Conservation (phyloP, 1,140 invertebrate species). For the Drosophila lini region DNA sequence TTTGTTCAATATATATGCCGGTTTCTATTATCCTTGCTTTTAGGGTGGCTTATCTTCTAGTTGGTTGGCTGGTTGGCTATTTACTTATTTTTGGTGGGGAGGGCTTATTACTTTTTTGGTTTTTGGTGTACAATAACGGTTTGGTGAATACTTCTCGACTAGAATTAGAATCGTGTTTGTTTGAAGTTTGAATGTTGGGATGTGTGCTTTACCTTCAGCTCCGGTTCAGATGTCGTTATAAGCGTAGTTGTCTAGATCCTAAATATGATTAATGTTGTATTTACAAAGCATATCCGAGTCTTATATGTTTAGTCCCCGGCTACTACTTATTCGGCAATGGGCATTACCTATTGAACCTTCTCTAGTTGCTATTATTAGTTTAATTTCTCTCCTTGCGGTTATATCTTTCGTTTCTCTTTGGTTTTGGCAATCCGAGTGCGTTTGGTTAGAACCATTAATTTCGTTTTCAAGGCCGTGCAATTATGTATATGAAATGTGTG, state of each 20-base stretch:
- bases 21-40: neutral
- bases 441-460: conserved; percentile 16
- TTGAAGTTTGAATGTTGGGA: conserved; percentile 32
- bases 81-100: conserved; percentile 21
- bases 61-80: conserved; percentile 5
- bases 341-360: conserved; percentile 7
- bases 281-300: conserved; percentile 26
- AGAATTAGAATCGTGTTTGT: conserved; percentile 54
- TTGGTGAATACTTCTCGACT: conserved; percentile 50
- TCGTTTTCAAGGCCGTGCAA: conserved; percentile 1
- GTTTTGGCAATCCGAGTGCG: conserved; percentile 26
- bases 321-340: conserved; percentile 11
- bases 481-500: conserved; percentile 6
- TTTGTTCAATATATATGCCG: no score
- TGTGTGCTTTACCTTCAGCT: conserved; percentile 47
- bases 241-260: conserved; percentile 67
- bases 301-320: conserved; percentile 17
- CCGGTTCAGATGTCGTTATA: conserved; percentile 46
- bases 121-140: conserved; percentile 33
- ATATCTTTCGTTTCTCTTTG: conserved; percentile 31
- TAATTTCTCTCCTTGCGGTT: conserved; percentile 1
- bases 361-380: conserved; percentile 4
- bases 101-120: conserved; percentile 23
- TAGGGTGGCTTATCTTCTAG: neutral
- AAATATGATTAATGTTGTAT: conserved; percentile 28